Percentiles rank a stretch among this genome's conserved stretches.
These are phyloP conservation scores for Leptoclinus maculatus DNA, from an alignment of 2,797 vertebrate species.

Conservation along the genomic window DNA sequence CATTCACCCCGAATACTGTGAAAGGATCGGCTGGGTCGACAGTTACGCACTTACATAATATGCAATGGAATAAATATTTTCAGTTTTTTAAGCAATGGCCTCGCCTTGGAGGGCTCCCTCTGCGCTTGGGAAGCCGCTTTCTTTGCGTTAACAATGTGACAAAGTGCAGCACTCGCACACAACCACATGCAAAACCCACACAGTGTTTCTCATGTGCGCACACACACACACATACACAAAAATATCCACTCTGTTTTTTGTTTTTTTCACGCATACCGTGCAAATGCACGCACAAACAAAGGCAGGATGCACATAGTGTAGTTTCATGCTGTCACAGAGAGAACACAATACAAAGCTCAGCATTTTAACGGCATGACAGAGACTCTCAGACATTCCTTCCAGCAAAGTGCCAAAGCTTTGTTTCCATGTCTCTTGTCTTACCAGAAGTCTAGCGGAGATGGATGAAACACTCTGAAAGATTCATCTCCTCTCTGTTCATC, in stretches of 20 bases:
- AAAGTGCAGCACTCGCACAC: constrained; percentile 35
- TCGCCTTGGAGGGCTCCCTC: constrained; percentile 27
- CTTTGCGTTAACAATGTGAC: constrained; percentile 42
- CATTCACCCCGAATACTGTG: not conserved
- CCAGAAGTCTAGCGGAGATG: constrained; percentile 56
- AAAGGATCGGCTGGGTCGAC: not conserved
- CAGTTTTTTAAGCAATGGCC: constrained; percentile 4
- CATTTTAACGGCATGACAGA: constrained; percentile 65
- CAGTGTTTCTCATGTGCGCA: not conserved
- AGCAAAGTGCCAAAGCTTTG: constrained; percentile 61
- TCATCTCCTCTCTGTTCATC: constrained; percentile 61
- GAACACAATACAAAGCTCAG: constrained; percentile 51
- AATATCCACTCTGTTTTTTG: constrained; percentile 16
- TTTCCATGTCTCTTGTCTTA: constrained; percentile 60
- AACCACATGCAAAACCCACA: not conserved
- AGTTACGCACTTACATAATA: not conserved
- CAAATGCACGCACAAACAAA: constrained; percentile 43
- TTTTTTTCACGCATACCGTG: not conserved
- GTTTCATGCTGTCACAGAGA: constrained; percentile 36
- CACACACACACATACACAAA: constrained; percentile 17
- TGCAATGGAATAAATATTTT: not conserved
- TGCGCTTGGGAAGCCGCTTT: constrained; percentile 25
- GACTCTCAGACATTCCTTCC: constrained; percentile 47
- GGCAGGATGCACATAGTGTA: constrained; percentile 39
- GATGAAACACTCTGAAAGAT: constrained; percentile 64